phyloP scores from a whole-genome alignment of 1,140 invertebrate genomes.

The Neodiprion fabricii region DNA sequence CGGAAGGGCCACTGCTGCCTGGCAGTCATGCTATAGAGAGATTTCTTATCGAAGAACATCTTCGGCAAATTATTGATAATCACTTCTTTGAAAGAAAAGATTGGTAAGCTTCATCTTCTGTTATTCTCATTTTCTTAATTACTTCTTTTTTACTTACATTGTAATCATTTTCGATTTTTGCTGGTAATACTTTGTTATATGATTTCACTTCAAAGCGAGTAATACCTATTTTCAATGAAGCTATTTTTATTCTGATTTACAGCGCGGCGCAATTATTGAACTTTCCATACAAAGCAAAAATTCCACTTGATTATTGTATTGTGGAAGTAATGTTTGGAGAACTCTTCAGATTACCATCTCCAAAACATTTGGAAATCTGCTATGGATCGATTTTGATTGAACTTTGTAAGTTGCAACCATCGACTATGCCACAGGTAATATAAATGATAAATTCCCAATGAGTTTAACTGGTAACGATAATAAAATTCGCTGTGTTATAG shows the following conservation, averaged over 20 bases:
- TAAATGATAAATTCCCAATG: background rate
- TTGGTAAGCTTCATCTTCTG: conserved; percentile 68
- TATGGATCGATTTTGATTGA: conserved; percentile 97
- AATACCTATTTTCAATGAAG: background rate
- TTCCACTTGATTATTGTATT: conserved; percentile 98
- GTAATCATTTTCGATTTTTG: conserved; percentile 11
- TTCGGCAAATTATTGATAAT: conserved; percentile 92
- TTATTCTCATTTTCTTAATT: conserved; percentile 20
- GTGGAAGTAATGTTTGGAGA: conserved; percentile 96
- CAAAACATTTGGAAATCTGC: conserved; percentile 88
- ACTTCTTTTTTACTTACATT: conserved; percentile 15
- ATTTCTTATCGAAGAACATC: conserved; percentile 97
- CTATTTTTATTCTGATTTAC: conserved; percentile 42
- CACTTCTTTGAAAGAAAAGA: conserved; percentile 91
- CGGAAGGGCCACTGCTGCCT: conserved; percentile 79
- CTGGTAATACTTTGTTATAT: too few species aligned
- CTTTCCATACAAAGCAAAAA: conserved; percentile 92
- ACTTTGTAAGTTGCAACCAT: conserved; percentile 95
- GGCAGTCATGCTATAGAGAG: conserved; percentile 97
- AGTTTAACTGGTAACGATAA: too few species aligned
- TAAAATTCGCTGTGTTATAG: too few species aligned
- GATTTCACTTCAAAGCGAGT: too few species aligned
- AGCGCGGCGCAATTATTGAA: conserved; percentile 89
- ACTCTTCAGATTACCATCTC: conserved; percentile 90
- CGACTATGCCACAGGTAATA: conserved; percentile 91